Conservation (phyloP, 2,888 invertebrate species). For the Iselma pallidipennis region DNA sequence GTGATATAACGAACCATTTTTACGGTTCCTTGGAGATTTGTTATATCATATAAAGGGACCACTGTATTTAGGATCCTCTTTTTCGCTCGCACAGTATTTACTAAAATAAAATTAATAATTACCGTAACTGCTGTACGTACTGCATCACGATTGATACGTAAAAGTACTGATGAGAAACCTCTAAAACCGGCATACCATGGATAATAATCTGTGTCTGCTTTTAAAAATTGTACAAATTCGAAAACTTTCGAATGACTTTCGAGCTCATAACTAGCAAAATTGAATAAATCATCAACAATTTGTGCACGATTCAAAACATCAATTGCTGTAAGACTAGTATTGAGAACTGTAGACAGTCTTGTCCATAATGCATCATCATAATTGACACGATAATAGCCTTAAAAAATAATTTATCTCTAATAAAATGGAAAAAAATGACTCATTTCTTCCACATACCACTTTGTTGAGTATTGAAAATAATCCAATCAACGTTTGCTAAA, state of each 20-base stretch:
- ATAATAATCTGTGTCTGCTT: constrained; percentile 67
- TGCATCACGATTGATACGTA: background rate
- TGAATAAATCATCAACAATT: constrained; percentile 76
- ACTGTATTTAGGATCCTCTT: too few species aligned
- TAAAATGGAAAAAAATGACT: background rate
- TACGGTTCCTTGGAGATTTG: too few species aligned
- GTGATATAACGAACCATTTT: too few species aligned
- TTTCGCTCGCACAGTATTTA: too few species aligned
- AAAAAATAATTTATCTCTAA: background rate
- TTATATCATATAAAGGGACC: too few species aligned
- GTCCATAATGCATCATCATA: constrained; percentile 64
- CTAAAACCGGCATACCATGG: constrained; percentile 66
- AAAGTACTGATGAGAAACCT: constrained; percentile 17
- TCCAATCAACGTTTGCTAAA: constrained; percentile 10
- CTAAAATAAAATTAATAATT: constrained; percentile 1
- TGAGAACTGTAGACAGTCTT: constrained; percentile 47
- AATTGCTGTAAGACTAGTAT: constrained; percentile 48
- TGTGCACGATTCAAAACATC: constrained; percentile 70
- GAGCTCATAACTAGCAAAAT: too few species aligned
- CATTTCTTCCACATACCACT: background rate
- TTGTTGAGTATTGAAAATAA: constrained; percentile 23
- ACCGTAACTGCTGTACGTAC: background rate
- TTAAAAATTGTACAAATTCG: constrained; percentile 55
- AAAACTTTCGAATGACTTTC: constrained; percentile 51
- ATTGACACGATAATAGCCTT: constrained; percentile 56